Conservation (phyloP, 2,888 invertebrate species). For the Hyposoter didymator region DNA sequence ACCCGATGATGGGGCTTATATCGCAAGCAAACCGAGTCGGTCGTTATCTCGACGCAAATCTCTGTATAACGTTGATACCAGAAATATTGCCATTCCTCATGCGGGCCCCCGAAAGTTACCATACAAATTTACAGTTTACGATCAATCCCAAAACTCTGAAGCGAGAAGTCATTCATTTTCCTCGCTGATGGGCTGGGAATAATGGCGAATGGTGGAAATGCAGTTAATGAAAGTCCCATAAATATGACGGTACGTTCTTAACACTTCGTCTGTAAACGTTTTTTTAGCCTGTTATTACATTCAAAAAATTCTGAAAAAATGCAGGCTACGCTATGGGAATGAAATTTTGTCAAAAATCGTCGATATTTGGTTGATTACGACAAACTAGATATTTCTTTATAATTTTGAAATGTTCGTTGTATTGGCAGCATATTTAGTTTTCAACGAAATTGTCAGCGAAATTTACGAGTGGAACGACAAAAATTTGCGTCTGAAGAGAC, state of each 20-base stretch:
- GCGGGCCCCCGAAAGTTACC: neutral
- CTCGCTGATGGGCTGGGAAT: conserved; percentile 57
- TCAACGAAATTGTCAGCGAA: too few relatives aligned
- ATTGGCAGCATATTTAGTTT: too few relatives aligned
- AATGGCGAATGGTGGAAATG: conserved; percentile 76
- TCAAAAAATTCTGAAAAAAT: too few relatives aligned
- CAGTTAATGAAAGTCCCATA: conserved; percentile 81
- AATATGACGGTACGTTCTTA: conserved; percentile 81
- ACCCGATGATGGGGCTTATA: conserved; percentile 49
- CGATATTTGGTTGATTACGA: too few relatives aligned
- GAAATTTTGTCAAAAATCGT: too few relatives aligned
- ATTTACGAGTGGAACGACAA: too few relatives aligned
- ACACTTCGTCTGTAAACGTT: too few relatives aligned
- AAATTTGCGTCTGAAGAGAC: too few relatives aligned
- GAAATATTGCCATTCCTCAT: conserved; percentile 19
- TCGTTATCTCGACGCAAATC: conserved; percentile 9
- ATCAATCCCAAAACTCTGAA: neutral
- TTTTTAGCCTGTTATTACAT: too few relatives aligned
- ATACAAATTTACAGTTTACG: neutral
- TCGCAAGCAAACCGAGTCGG: conserved; percentile 51
- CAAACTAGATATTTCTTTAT: too few relatives aligned
- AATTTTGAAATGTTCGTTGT: too few relatives aligned
- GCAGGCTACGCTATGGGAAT: too few relatives aligned
- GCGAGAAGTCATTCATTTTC: neutral
- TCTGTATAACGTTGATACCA: conserved; percentile 11